Evolutionary conservation across 2,888 invertebrate genomes (phyloP), one percentile per base, ranked within the genome.

Genomic region (Fabriciana adippe): DNA sequence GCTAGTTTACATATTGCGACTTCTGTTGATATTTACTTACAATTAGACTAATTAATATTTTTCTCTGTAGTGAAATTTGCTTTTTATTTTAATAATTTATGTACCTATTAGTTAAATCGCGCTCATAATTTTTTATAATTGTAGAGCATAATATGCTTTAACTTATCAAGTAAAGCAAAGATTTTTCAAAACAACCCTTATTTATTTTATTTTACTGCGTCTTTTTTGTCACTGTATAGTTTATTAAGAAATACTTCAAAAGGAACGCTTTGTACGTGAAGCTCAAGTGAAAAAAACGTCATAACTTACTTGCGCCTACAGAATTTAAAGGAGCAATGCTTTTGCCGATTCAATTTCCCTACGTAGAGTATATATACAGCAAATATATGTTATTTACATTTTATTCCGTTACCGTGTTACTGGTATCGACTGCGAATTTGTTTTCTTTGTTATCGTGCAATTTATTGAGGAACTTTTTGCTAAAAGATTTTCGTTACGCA

Each of bases 311-410:
- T 26, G 70, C 80, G 80, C 78, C 80, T 79, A 62, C 76, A 69
- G 85, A 85, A 86, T 87, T 81, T 80, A 79, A 85, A 84, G 76
- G 78, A 84, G 79, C 79, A 74, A 79, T 81, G 79, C 81, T 83
- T 75, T 71, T 74, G 71, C 74, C 73, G 75, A 84, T 82, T 83
- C 83, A 81, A 83, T 87, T 83, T 81, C 76, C 76, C 74, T 73
- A 69, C 73, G 55, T 41, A 68, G 35, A 11, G 70, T 66, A 64
- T 74, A 69, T 72, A 67, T 50, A 62, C 56, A 35, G 57, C 31
- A 53, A 54, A 55, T 62, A 57, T 66, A 64, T 64, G 67, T 72
- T 76, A 76, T 79, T 78, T 78, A 80, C 74, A 79, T 83, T 78
- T 77, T 78, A 73, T 76, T 76, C 74, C 57, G 70, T 70, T 69